Evolutionary conservation across 1,140 invertebrate genomes (phyloP), one percentile per base, ranked within the genome.

Genomic region (Tetramorium simillimum): DNA sequence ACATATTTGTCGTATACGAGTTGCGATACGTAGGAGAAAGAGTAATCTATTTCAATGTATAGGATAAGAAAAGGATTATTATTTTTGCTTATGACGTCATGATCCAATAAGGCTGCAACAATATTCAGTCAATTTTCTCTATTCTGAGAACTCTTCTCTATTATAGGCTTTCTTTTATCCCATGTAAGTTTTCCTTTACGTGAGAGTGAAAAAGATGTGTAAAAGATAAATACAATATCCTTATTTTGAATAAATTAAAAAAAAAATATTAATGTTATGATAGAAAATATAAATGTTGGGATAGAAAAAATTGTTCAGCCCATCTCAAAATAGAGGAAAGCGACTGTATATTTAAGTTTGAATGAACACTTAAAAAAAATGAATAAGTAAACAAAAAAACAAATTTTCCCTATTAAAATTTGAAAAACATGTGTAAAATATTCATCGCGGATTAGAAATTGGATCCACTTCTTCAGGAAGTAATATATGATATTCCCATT

Each of bases 71-170:
- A 49, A 49, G 0, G 40, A 69, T 69, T 69, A 67, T 43, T 67
- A 69, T 69, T 69, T 69, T 69, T 21, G 65, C 65, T 18, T 69
- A 69, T 69, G 21, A 69, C 14, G 2, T 69, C 65, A 43, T 49
- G 6, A 69, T 69, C 65, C 65, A 69, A 69, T 73, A 53, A 53
- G 9, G 28, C 28, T 73, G 28, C 10, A 53, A 53, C 28, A 53
- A 73, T 72, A 72, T 53, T 53, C 70, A 53, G 46, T 73, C 1
- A 37, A 67, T 67, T 67, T 43, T 67, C 37, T 65, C 63, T 67
- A 46, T 28, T 49, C n/a, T 49, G 2, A 69, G 21, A 69, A 49
- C 40, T 37, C n/a, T 3, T 33, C 33, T 33, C 33, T 49, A 49
- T 69, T 69, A 40, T 28, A 69, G 40, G 65, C n/a, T 67, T 67